Evolutionary conservation across 2,888 invertebrate genomes (phyloP).

Genomic region (Rhamphomyia laevipes): DNA sequence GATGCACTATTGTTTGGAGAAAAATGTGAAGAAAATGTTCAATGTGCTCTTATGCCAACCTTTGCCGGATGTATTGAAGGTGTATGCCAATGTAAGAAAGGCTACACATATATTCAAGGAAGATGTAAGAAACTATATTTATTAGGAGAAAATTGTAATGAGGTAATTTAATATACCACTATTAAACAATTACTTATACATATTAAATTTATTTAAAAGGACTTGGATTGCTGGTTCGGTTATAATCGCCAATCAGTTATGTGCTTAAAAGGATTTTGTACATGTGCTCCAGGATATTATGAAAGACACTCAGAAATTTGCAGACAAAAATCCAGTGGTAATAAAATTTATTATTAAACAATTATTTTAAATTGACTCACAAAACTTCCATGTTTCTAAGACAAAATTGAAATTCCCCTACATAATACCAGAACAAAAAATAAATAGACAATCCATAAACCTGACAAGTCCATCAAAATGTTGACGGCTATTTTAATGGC

Average conservation of each 20-base stretch:
- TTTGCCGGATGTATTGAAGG: constrained; percentile 12
- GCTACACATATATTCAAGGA: constrained; percentile 13
- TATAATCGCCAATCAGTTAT: constrained; percentile 13
- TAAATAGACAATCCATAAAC: too few relatives aligned
- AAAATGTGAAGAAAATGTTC: constrained; percentile 10
- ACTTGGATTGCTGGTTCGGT: constrained; percentile 14
- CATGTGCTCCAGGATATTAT: constrained; percentile 13
- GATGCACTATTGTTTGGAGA: constrained; percentile 10
- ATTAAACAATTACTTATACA: too few relatives aligned
- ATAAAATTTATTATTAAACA: too few relatives aligned
- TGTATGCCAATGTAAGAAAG: constrained; percentile 13
- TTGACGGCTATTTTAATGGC: too few relatives aligned
- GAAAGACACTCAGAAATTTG: constrained; percentile 15
- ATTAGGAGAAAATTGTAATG: constrained; percentile 8
- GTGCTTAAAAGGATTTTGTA: constrained; percentile 12
- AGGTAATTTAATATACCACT: constrained; percentile 2
- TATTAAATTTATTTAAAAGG: constrained; percentile 1
- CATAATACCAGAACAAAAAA: too few relatives aligned
- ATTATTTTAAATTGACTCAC: too few relatives aligned
- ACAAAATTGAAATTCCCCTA: too few relatives aligned
- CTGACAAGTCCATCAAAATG: too few relatives aligned
- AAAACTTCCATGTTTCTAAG: too few relatives aligned
- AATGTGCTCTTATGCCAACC: constrained; percentile 15
- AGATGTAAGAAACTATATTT: constrained; percentile 11
- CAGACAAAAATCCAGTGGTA: constrained; percentile 12